Evolutionary conservation across 1,140 invertebrate genomes (phyloP).

Genomic region (Drosophila orena): DNA sequence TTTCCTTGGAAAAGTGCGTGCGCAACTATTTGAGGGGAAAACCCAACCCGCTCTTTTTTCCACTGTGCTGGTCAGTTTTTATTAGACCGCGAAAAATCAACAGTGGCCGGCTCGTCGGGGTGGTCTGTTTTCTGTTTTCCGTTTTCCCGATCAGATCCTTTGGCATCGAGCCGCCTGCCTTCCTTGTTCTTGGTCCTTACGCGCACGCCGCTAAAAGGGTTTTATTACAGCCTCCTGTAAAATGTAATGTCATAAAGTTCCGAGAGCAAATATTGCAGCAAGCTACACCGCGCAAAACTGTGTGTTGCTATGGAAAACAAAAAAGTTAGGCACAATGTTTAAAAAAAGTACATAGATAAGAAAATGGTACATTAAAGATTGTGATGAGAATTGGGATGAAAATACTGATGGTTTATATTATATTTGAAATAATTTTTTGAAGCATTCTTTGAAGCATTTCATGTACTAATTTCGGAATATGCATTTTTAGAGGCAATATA

Average conservation of each 20-base stretch:
- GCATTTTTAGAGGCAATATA: too few relatives aligned
- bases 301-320: neutral
- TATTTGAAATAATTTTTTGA: too few relatives aligned
- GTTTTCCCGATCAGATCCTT: slow-evolving; percentile 12
- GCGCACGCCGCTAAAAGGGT: slow-evolving; percentile 70
- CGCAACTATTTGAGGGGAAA: slow-evolving; percentile 68
- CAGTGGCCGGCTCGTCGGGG: slow-evolving; percentile 68
- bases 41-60: slow-evolving; percentile 25
- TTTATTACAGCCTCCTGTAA: slow-evolving; percentile 66
- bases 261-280: slow-evolving; percentile 39
- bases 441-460: too few relatives aligned
- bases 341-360: too few relatives aligned
- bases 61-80: slow-evolving; percentile 53
- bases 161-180: slow-evolving; percentile 21
- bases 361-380: too few relatives aligned
- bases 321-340: too few relatives aligned
- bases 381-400: too few relatives aligned
- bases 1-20: slow-evolving; percentile 71
- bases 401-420: too few relatives aligned
- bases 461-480: too few relatives aligned
- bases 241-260: slow-evolving; percentile 66
- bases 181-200: slow-evolving; percentile 46
- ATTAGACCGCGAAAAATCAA: slow-evolving; percentile 83
- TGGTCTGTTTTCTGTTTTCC: slow-evolving; percentile 57
- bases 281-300: slow-evolving; percentile 1